Conservation (phyloP, 2,888 invertebrate species). For the Galeruca laticollis region DNA sequence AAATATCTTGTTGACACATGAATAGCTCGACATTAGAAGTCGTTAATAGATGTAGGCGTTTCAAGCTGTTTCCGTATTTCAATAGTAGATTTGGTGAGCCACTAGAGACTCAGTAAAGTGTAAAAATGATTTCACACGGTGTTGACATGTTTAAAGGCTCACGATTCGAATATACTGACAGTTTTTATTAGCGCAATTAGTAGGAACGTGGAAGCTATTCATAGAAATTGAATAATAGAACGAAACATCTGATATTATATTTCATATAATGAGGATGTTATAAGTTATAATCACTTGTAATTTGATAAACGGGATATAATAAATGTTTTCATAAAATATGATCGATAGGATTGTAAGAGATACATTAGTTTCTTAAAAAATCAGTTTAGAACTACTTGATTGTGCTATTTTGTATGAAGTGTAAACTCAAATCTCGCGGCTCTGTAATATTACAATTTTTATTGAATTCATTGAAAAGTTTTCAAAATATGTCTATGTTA, state of each 20-base stretch:
- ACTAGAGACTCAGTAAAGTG: constrained; percentile 39
- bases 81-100: constrained; percentile 15
- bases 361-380: too few species aligned
- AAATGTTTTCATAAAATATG: neutral
- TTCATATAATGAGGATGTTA: neutral
- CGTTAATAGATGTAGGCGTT: constrained; percentile 44
- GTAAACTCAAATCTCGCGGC: too few species aligned
- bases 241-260: neutral
- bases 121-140: constrained; percentile 39
- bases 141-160: constrained; percentile 39
- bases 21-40: constrained; percentile 41
- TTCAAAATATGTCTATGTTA: too few species aligned
- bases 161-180: constrained; percentile 23
- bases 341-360: neutral
- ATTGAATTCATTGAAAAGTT: too few species aligned
- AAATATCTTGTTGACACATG: constrained; percentile 43
- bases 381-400: too few species aligned
- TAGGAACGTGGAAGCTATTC: neutral
- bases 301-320: neutral
- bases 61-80: constrained; percentile 39
- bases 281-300: neutral
- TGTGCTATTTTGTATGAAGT: too few species aligned
- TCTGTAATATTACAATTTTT: too few species aligned
- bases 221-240: neutral
- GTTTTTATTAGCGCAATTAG: constrained; percentile 25